Evolutionary conservation across 1,140 invertebrate species (phyloP), one percentile per base, ranked within the genome.

Genomic region (Zaprionus kolodkinae): DNA sequence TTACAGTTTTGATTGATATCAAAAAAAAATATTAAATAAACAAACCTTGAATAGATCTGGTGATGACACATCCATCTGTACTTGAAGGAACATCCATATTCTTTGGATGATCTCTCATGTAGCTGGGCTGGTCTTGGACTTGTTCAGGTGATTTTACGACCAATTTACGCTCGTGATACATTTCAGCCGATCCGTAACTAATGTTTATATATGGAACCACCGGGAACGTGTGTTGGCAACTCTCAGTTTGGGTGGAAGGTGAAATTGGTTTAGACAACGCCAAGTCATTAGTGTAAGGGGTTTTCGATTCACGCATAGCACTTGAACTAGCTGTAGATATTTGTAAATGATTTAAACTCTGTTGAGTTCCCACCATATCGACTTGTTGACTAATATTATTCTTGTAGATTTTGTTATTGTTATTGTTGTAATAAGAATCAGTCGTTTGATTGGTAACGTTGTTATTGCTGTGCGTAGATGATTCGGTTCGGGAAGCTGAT

Each of bases 361-460:
- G 55, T n/a, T 81, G 75, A 21, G 84, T 67, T 7, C 84, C 84
- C 45, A 88, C 85, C 84, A 88, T 88, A 54, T 38, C 70, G 56
- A 9, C 30, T 2, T 9, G 10, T 11, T 25, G 25, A 10, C 10
- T 25, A 4, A 12, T 12, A 21, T 50, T 50, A 12, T 50, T 50
- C 1, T 0, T 9, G 6, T 40, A 13, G 38, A 13, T 40, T 40
- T 40, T 40, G 38, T 15, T 45, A 40, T 77, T 69, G 54, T 61
- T 76, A 12, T 72, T 67, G 15, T 15, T 60, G 27, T 36, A 17
- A 57, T 10, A n/a, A 7, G 40, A 7, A 45, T 45, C n/a, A 45
- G 40, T 17, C n/a, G 40, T 15, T 45, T 45, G 40, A 10, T 45
- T 15, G 7, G n/a, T 4, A 45, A 15, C 2, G 40, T 45, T 45